phyloP scores from a whole-genome alignment of 2,888 invertebrate genomes.

The Thumatha senex region DNA sequence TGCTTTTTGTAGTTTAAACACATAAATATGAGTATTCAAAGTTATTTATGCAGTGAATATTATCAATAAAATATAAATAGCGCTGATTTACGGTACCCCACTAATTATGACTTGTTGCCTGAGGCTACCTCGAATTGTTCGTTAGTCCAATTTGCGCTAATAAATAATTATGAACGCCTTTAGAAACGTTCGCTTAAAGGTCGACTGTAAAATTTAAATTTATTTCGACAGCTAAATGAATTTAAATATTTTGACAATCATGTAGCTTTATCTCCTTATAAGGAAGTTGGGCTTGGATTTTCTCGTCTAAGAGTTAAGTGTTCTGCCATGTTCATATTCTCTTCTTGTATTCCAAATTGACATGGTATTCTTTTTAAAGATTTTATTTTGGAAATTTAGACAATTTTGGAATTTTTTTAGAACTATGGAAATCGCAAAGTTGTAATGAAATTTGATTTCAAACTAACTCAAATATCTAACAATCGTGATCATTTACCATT shows the following conservation, averaged over 20 bases:
- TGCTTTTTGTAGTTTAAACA: not conserved
- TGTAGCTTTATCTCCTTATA: not conserved
- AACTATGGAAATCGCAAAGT: no score
- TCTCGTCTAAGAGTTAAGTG: no score
- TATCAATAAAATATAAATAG: conserved; percentile 3
- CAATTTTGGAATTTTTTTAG: no score
- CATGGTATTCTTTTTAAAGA: no score
- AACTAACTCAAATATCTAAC: no score
- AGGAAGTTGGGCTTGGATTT: no score
- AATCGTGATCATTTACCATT: no score
- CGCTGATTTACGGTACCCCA: not conserved
- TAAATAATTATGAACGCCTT: conserved; percentile 14
- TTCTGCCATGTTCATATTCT: no score
- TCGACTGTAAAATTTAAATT: not conserved
- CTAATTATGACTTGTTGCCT: conserved; percentile 25
- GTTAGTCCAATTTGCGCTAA: conserved; percentile 16
- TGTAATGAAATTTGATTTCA: no score
- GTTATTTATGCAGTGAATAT: not conserved
- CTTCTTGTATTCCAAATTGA: no score
- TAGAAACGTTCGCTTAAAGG: not conserved
- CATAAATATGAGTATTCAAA: not conserved
- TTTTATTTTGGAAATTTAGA: no score
- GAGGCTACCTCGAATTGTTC: conserved; percentile 19
- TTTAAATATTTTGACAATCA: not conserved
- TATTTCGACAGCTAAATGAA: not conserved